Evolutionary conservation across 2,888 invertebrate species (phyloP).

Genomic region (Torymus aiolomorphi): DNA sequence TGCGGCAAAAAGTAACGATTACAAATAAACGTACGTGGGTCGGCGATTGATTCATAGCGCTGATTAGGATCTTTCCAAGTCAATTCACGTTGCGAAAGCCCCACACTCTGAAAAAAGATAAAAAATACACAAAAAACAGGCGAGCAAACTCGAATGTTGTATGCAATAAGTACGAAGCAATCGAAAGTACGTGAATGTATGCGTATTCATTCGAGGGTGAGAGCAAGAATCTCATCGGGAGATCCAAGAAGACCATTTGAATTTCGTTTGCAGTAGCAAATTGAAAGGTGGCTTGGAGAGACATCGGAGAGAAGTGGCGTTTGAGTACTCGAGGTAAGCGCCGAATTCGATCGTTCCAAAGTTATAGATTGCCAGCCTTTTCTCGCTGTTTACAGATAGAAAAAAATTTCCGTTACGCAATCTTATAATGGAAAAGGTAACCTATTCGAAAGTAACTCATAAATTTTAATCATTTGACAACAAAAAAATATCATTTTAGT

Average conservation of each 20-base stretch:
- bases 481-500: too few relatives aligned
- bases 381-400: conserved; percentile 1
- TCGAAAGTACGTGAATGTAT: not conserved
- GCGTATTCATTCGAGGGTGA: conserved; percentile 4
- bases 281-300: conserved; percentile 17
- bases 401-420: not conserved
- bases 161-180: conserved; percentile 12
- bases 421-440: too few relatives aligned
- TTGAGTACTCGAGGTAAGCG: not conserved
- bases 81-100: conserved; percentile 35
- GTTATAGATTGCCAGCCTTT: conserved; percentile 7
- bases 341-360: conserved; percentile 31
- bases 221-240: conserved; percentile 7
- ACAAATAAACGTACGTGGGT: conserved; percentile 26
- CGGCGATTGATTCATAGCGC: conserved; percentile 44
- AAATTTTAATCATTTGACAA: too few relatives aligned
- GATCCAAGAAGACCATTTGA: conserved; percentile 8
- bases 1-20: conserved; percentile 24
- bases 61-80: conserved; percentile 35
- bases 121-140: conserved; percentile 5
- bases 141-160: not conserved
- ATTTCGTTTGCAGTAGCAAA: conserved; percentile 26
- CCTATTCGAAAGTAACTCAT: too few relatives aligned
- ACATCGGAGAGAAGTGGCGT: not conserved
- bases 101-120: conserved; percentile 12